Evolutionary conservation across 2,113 vertebrate species (phyloP), one percentile per base, ranked within the genome.

Genomic region (Protobothrops mucrosquamatus): DNA sequence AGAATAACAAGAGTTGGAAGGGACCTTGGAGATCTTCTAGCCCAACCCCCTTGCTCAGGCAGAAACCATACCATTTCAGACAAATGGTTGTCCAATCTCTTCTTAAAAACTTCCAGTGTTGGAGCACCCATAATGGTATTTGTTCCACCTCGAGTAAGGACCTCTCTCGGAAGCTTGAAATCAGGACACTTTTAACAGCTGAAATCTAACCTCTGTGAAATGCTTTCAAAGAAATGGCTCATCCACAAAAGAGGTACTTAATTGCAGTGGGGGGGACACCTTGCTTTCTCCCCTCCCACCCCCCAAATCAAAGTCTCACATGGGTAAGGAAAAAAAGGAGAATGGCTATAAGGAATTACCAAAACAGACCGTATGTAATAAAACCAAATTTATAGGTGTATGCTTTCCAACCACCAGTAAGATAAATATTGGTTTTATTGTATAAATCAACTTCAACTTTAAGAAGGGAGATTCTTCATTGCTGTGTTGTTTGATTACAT

Each of bases 381-480:
- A 92, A 93, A 56, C 74, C 89, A 89, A 92, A 89, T 87, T 86
- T 86, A 92, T 69, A 92, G 91, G 55, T 55, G 39, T 81, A 22
- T 89, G 46, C 91, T 56, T 64, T 64, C 87, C 74, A 93, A 89
- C 55, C 69, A 81, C 55, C 48, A 22, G 85, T 93, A 93, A 93
- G 89, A 88, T 91, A 88, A 93, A 93, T 89, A 89, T 92, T 93
- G 90, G 87, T 92, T 93, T 92, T 93, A 93, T 64, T 89, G 69
- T n/a, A 88, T 94, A 91, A 94, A 92, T 92, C 74, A 88, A 93
- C 93, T 92, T 89, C 91, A 94, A 81, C 69, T 81, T 91, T 85
- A 86, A 64, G 56, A 92, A 74, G 74, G 48, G 52, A 81, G 69
- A 34, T 64, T 92, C 93, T 92, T 89, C 81, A 6, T 90, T 64